Conservation (phyloP, 1,140 invertebrate genomes). For the Trypoxylus dichotomus region DNA sequence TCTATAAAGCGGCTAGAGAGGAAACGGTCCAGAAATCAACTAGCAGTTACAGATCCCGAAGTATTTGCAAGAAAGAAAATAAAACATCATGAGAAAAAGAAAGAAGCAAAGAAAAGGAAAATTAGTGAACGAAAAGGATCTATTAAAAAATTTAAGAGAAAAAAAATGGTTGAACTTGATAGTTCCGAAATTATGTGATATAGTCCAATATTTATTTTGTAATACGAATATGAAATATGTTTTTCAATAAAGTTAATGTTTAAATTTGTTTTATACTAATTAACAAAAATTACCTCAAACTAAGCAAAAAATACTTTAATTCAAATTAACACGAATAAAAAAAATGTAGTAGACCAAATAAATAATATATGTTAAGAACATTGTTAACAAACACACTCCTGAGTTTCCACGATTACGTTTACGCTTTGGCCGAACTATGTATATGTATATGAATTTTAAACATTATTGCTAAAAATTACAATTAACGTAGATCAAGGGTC, state of each 20-base stretch:
- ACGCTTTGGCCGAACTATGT: too few relatives aligned
- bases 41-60: constrained; percentile 75
- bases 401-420: too few relatives aligned
- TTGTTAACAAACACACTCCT: too few relatives aligned
- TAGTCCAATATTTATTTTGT: not conserved
- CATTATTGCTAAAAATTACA: too few relatives aligned
- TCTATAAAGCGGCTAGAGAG: constrained; percentile 66
- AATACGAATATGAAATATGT: not conserved
- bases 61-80: constrained; percentile 76
- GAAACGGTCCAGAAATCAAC: constrained; percentile 66
- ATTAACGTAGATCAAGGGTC: too few relatives aligned
- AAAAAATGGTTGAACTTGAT: constrained; percentile 44
- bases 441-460: too few relatives aligned
- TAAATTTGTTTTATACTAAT: too few relatives aligned
- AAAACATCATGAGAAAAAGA: constrained; percentile 73
- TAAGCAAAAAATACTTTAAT: too few relatives aligned
- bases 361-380: too few relatives aligned
- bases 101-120: constrained; percentile 72
- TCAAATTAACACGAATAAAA: too few relatives aligned
- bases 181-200: constrained; percentile 30
- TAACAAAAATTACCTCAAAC: too few relatives aligned
- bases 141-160: constrained; percentile 43
- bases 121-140: constrained; percentile 58
- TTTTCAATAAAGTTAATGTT: not conserved
- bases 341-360: too few relatives aligned